Evolutionary conservation across 2,888 invertebrate genomes (phyloP).

Genomic region (Synanthedon formicaeformis): DNA sequence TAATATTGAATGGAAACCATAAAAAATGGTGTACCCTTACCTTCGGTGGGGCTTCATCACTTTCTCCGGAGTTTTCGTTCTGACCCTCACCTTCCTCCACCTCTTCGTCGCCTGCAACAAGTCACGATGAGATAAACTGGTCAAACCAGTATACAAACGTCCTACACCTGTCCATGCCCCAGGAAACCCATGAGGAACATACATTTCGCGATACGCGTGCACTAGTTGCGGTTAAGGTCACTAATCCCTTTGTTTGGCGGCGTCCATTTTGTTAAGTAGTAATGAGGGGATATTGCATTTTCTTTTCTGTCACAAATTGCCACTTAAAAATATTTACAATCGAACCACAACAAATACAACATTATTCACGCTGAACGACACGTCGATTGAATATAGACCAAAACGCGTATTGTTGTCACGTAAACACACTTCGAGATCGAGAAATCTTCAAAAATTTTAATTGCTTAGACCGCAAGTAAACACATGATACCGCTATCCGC

Average conservation of each 20-base stretch:
- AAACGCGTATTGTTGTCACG: constrained; percentile 12
- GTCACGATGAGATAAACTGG: constrained; percentile 48
- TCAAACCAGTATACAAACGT: constrained; percentile 45
- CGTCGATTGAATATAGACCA: constrained; percentile 17
- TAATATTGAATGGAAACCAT: not conserved
- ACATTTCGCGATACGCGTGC: constrained; percentile 32
- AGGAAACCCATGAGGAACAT: constrained; percentile 27
- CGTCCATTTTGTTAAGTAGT: constrained; percentile 83
- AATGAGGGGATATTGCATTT: constrained; percentile 78
- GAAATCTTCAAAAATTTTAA: constrained; percentile 59
- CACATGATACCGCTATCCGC: constrained; percentile 73
- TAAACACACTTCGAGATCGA: constrained; percentile 19
- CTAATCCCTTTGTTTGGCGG: constrained; percentile 82
- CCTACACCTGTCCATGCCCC: constrained; percentile 28
- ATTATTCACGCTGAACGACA: constrained; percentile 20
- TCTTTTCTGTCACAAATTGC: constrained; percentile 71
- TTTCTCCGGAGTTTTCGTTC: constrained; percentile 80
- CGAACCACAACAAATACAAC: constrained; percentile 50
- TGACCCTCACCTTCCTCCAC: constrained; percentile 76
- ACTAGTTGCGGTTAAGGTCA: constrained; percentile 69
- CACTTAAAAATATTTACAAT: constrained; percentile 69
- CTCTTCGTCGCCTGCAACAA: constrained; percentile 75
- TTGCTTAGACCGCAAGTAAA: constrained; percentile 70
- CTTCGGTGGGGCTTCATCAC: constrained; percentile 77
- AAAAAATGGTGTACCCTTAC: constrained; percentile 26